Evolutionary conservation across 64 coral and sea anemone genomes (phyloP), one percentile per base, ranked within the genome.

Genomic region (Stichodactyla mertensii): DNA sequence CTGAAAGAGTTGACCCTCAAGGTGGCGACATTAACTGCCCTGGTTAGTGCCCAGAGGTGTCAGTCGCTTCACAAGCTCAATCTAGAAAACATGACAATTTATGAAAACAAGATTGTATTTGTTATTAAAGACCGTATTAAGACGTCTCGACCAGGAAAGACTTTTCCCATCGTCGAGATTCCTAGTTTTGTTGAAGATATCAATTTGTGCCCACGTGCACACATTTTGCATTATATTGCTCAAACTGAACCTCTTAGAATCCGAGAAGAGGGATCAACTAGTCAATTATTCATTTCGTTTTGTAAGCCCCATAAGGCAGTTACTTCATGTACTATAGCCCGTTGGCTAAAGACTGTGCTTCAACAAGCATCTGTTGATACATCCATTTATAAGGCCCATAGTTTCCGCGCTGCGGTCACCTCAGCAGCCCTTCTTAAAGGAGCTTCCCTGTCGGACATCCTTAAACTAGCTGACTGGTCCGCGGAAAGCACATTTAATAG

Each of bases 341-440:
- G 31, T 36, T 36, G 31, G 31, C 87, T 91, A 24, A 91, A 84
- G 54, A 16, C 18, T 57, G 19, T 90, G 10, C 55, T 83, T 27
- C n/a, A 61, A 4, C 71, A 77, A 23, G 51, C 58, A 6, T 36
- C 64, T 45, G 54, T 89, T 64, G 83, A 89, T 83, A 93, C 92
- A 64, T 53, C 55, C 23, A 80, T 57, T 52, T 93, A 89, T 78
- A 64, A 53, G 77, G 77, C 55, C 58, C 88, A 93, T 87, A 87
- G 88, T 53, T 70, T 62, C 77, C 70, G 92, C 10, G 15, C 54
- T 87, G 84, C 92, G 55, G 71, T 86, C 18, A 89, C 88, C 2
- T 85, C 53, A 66, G 87, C 89, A 55, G 92, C 92, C n/a, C 18
- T 79, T 84, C 12, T 51, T 55, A 51, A 27, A 27, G 78, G 67